A percentile compares a stretch with the other conserved stretches of the same genome.
Conservation (phyloP, 2,888 invertebrate species). For the Patella depressa region DNA sequence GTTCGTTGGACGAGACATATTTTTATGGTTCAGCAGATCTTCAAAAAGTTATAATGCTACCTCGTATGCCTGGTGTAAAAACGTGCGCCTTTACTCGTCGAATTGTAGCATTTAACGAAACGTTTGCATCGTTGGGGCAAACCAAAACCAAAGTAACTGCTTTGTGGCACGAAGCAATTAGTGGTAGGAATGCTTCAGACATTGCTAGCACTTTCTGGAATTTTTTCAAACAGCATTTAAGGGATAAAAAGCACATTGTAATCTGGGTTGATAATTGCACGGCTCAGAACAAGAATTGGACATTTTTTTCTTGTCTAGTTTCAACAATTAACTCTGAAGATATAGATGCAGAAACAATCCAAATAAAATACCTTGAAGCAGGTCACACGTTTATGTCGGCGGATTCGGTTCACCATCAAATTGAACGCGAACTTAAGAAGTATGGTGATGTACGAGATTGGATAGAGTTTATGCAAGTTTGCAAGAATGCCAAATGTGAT, state of each 20-base stretch:
- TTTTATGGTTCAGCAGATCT: not conserved
- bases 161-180: not conserved
- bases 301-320: too few species aligned
- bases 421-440: too few species aligned
- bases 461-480: too few species aligned
- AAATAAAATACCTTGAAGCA: too few species aligned
- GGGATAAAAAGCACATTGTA: not conserved
- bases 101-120: not conserved
- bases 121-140: not conserved
- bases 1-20: not conserved
- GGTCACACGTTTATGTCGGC: too few species aligned
- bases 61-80: not conserved
- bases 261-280: too few species aligned
- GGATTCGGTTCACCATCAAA: too few species aligned
- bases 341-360: too few species aligned
- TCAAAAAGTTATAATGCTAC: conserved; percentile 12
- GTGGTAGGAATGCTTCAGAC: not conserved
- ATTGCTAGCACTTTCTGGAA: not conserved
- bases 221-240: not conserved
- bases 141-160: not conserved
- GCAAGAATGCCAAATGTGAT: too few species aligned
- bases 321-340: too few species aligned
- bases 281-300: not conserved
- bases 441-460: too few species aligned
- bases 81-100: not conserved